phyloP scores from a whole-genome alignment of 1,140 invertebrate species.

The Phymorhynchus buccinoides region DNA sequence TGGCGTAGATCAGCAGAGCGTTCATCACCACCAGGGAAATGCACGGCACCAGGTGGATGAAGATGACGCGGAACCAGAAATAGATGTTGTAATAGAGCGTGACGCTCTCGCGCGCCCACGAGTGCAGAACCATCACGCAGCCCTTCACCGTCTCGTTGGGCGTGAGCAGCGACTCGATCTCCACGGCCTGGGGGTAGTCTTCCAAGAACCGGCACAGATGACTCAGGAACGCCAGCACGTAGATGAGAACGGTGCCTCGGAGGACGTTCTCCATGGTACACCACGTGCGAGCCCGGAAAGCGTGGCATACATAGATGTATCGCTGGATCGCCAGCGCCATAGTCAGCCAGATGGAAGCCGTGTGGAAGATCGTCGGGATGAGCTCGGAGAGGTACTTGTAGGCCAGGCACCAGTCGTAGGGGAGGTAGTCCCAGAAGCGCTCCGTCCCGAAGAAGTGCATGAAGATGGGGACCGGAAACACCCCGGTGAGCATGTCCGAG shows the following conservation, averaged over 20 bases:
- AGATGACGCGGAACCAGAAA: constrained; percentile 88
- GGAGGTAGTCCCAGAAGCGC: constrained; percentile 80
- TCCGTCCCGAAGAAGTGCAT: constrained; percentile 93
- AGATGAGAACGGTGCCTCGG: constrained; percentile 84
- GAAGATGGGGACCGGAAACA: constrained; percentile 89
- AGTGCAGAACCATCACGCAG: constrained; percentile 48
- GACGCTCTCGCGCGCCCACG: constrained; percentile 75
- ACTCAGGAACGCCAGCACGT: constrained; percentile 83
- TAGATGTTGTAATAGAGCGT: constrained; percentile 87
- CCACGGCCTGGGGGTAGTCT: constrained; percentile 72
- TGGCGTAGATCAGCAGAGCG: constrained; percentile 86
- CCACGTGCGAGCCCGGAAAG: constrained; percentile 86
- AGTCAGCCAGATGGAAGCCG: constrained; percentile 91
- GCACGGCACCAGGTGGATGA: constrained; percentile 92
- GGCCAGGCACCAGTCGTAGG: constrained; percentile 79
- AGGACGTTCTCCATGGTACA: constrained; percentile 89
- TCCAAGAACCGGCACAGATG: constrained; percentile 87
- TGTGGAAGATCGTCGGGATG: constrained; percentile 91
- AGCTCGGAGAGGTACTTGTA: constrained; percentile 76
- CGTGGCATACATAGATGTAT: constrained; percentile 94
- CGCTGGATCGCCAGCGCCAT: constrained; percentile 87
- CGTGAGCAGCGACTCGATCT: constrained; percentile 79
- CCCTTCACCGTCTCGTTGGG: constrained; percentile 67
- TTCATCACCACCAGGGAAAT: constrained; percentile 91
- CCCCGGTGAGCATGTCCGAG: constrained; percentile 91